phyloP scores from a whole-genome alignment of 1,140 invertebrate genomes.

The Sycophila sp. region DNA sequence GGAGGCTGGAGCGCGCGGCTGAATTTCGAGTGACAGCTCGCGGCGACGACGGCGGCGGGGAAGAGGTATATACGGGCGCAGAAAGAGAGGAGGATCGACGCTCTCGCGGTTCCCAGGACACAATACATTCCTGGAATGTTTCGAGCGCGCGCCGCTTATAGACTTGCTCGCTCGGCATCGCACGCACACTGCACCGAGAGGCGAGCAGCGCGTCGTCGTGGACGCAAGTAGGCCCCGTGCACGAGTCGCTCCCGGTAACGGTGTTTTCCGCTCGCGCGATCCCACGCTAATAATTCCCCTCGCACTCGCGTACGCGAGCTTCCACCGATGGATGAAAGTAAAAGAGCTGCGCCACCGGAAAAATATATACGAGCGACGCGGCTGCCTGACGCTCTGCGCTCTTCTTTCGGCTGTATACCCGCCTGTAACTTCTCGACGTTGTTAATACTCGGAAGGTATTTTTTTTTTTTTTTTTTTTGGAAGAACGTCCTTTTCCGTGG shows the following conservation, averaged over 20 bases:
- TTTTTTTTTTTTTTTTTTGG: too few relatives aligned
- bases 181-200: neutral
- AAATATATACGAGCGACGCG: too few relatives aligned
- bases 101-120: constrained; percentile 29
- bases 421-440: too few relatives aligned
- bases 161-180: neutral
- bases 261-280: constrained; percentile 45
- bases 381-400: too few relatives aligned
- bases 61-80: neutral
- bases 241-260: constrained; percentile 42
- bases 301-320: neutral
- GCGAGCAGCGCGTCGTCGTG: too few relatives aligned
- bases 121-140: constrained; percentile 38
- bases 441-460: too few relatives aligned
- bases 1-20: neutral
- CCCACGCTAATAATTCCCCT: constrained; percentile 55
- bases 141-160: constrained; percentile 10
- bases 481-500: too few relatives aligned
- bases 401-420: too few relatives aligned
- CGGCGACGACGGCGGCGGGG: too few relatives aligned
- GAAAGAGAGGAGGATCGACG: neutral
- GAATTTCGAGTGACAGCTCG: neutral
- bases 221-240: neutral
- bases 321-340: constrained; percentile 4
- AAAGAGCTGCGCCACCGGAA: too few relatives aligned